Evolutionary conservation across 2,113 vertebrate species (phyloP), one percentile per base, ranked within the genome.

Genomic region (Grammomys dolichurus): DNA sequence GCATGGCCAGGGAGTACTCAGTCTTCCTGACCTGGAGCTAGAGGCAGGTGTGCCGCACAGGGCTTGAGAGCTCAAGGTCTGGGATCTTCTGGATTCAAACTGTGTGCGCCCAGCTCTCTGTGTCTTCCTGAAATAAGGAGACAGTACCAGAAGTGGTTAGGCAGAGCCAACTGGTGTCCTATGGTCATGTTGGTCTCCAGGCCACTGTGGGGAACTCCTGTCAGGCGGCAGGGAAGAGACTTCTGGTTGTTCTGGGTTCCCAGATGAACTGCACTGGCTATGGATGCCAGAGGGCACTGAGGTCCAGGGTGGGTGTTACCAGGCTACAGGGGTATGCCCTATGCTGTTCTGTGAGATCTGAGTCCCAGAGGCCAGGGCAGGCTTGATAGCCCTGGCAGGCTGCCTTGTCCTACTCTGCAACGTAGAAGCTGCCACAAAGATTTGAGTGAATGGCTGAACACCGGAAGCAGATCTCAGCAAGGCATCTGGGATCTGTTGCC

Each of bases 31-130:
- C 11, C 48, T 26, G 75, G 75, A 48, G n/a, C 28, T 77, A 31
- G 31, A 6, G 58, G 19, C 3, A 19, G 43, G 51, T 0, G 0
- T 0, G 5, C 56, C 5, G 2, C 1, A 12, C 1, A 0, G 33
- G 46, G 20, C 28, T 10, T 5, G 8, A 31, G 51, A 69, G 31
- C 36, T 70, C 70, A 67, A 28, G n/a, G 13, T 36, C 43, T 10
- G 19, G 14, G 3, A 56, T 67, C 51, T 16, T 20, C 51, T 11
- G 72, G 81, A 70, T 19, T 85, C 22, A 12, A 12, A 36, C 4
- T 13, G 28, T 28, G 28, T 12, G 88, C 12, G 33, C 69, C 36
- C 6, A 10, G 6, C 22, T 43, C 43, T 75, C 54, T 24, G 13
- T 24, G 28, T 76, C 65, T 7, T 3, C 1, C 19, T 54, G 14